These are phyloP conservation scores for Sebastes alutus DNA, from an alignment of 2,797 vertebrate species.

Conservation along the genomic window DNA sequence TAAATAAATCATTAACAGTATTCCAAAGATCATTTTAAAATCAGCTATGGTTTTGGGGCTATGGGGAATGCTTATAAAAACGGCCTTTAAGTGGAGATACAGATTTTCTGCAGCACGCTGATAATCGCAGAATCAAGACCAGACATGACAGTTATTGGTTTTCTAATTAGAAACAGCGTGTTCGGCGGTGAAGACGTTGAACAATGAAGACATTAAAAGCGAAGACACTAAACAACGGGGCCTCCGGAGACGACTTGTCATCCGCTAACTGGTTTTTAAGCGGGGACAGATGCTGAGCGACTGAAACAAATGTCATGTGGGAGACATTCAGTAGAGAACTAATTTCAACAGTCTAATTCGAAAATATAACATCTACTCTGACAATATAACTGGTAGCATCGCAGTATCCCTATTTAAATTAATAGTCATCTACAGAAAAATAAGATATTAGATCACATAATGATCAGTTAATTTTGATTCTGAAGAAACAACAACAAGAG, in stretches of 20 bases:
- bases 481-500: neutral
- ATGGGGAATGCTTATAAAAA: neutral
- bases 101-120: conserved; percentile 26
- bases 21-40: neutral
- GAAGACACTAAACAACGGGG: conserved; percentile 33
- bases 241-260: conserved; percentile 41
- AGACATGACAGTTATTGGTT: conserved; percentile 49
- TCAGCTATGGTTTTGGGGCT: conserved; percentile 1
- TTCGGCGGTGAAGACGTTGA: conserved; percentile 36
- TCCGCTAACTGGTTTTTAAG: conserved; percentile 34
- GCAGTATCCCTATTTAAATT: neutral
- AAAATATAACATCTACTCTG: conserved; percentile 11
- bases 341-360: neutral
- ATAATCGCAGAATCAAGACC: conserved; percentile 32
- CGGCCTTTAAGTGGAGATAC: neutral
- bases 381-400: neutral
- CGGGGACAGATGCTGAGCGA: conserved; percentile 43
- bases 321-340: neutral
- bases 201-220: conserved; percentile 54
- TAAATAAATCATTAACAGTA: neutral
- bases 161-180: conserved; percentile 61
- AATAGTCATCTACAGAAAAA: neutral
- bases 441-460: neutral
- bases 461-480: neutral
- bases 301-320: conserved; percentile 27